Conservation (phyloP, 2,797 vertebrate species). For the Otolemur crassicaudatus region DNA sequence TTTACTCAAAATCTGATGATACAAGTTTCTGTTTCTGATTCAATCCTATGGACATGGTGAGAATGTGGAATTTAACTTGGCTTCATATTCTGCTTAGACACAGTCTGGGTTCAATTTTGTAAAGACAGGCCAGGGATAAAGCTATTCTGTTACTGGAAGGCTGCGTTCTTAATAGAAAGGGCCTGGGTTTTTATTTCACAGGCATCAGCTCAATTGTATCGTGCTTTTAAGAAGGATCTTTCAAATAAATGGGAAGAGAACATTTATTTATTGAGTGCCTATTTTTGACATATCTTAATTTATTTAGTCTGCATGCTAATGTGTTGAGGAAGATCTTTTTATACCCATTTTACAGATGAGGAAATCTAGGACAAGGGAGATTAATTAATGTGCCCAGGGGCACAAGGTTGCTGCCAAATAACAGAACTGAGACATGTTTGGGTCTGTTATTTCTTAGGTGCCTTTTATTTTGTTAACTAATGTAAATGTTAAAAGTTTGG, state of each 20-base stretch:
- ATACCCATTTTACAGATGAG: not conserved
- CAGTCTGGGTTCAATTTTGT: not conserved
- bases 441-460: not conserved
- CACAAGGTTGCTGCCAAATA: not conserved
- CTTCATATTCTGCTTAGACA: not conserved
- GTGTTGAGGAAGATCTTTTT: not conserved
- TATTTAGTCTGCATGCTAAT: not conserved
- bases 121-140: not conserved
- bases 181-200: slow-evolving; percentile 39
- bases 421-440: not conserved
- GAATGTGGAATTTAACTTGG: not conserved
- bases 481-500: no score
- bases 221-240: not conserved
- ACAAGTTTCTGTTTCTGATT: slow-evolving; percentile 10
- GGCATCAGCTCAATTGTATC: not conserved
- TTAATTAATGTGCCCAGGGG: not conserved
- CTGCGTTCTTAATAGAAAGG: not conserved
- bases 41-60: not conserved
- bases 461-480: no score
- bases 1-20: not conserved
- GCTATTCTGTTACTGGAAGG: not conserved
- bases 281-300: not conserved
- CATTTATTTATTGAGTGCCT: not conserved
- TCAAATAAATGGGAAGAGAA: not conserved
- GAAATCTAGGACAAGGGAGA: not conserved